Percentiles rank a stretch among this genome's conserved stretches.
Evolutionary conservation across 1,140 invertebrate genomes (phyloP).

Genomic region (Bombus confusus): DNA sequence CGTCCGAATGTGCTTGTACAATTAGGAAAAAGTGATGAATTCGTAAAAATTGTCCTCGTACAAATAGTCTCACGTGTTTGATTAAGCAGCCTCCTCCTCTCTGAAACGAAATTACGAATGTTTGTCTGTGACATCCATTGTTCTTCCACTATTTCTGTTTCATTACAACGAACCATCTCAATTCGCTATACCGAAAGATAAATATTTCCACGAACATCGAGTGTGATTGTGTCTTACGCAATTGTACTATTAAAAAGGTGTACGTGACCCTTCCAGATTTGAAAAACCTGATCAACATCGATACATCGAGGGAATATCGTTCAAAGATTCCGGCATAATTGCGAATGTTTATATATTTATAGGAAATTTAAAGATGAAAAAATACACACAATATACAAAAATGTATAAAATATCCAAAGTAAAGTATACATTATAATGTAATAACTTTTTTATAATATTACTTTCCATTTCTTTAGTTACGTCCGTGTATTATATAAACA

Average conservation of each 20-base stretch:
- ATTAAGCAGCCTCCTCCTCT: not conserved
- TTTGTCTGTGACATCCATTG: not conserved
- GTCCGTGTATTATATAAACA: no score
- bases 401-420: not conserved
- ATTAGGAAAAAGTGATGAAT: conserved; percentile 10
- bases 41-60: not conserved
- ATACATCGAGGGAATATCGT: not conserved
- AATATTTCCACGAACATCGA: conserved; percentile 10
- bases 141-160: not conserved
- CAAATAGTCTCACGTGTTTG: conserved; percentile 17
- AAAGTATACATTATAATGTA: not conserved
- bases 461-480: no score
- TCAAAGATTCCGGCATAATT: not conserved
- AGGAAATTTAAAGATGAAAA: not conserved
- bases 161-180: not conserved
- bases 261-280: conserved; percentile 22
- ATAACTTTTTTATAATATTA: not conserved
- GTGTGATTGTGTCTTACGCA: conserved; percentile 41
- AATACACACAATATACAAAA: not conserved
- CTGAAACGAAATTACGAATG: not conserved
- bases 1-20: not conserved
- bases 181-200: not conserved
- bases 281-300: not conserved
- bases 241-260: conserved; percentile 19
- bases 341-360: not conserved